Evolutionary conservation across 2,113 vertebrate species (phyloP).

Genomic region (Pteruthius melanotis): DNA sequence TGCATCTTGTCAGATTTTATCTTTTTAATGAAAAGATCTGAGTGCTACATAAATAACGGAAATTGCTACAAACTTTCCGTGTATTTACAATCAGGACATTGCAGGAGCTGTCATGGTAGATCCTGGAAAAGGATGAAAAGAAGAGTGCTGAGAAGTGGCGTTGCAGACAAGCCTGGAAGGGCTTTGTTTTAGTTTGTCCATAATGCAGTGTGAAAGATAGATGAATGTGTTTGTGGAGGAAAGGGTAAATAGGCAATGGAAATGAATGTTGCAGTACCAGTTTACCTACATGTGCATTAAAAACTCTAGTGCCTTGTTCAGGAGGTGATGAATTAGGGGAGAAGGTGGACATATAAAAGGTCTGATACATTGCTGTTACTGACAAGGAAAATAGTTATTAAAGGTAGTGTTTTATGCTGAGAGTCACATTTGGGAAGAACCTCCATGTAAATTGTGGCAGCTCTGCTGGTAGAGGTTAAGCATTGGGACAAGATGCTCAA

Average conservation of each 20-base stretch:
- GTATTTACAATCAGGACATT: not conserved
- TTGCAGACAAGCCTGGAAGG: not conserved
- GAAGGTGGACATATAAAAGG: not conserved
- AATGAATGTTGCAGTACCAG: not conserved
- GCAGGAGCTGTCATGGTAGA: not conserved
- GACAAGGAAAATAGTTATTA: not conserved
- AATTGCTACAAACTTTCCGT: not conserved
- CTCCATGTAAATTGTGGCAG: not conserved
- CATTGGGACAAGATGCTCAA: not conserved
- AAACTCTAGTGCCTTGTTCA: not conserved
- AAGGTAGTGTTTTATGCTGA: not conserved
- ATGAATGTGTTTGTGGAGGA: not conserved
- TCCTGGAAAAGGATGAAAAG: not conserved
- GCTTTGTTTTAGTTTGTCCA: not conserved
- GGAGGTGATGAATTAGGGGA: not conserved
- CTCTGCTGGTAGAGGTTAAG: not conserved
- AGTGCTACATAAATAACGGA: not conserved
- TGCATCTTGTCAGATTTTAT: constrained; percentile 15
- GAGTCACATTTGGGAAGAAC: not conserved
- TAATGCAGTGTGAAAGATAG: not conserved
- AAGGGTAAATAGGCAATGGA: not conserved
- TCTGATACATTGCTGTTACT: not conserved
- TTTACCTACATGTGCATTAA: not conserved
- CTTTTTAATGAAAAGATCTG: constrained; percentile 4
- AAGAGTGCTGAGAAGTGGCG: not conserved